Conservation (phyloP, 1,140 invertebrate species). For the Prorops nasuta region DNA sequence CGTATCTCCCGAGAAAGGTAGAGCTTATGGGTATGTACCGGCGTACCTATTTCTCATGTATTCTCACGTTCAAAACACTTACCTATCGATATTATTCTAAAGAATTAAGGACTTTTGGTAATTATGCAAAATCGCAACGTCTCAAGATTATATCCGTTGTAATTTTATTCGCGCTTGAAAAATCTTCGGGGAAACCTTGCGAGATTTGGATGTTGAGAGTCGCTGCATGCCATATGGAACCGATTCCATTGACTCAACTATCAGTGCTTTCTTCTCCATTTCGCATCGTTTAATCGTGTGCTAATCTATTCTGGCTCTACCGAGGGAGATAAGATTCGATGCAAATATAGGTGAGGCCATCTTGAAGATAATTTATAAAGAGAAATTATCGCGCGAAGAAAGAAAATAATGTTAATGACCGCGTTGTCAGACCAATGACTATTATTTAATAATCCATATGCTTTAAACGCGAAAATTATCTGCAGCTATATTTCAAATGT, state of each 20-base stretch:
- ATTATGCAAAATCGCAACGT: no score
- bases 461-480: slow-evolving; percentile 35
- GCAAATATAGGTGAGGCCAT: slow-evolving; percentile 1
- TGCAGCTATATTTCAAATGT: slow-evolving; percentile 35
- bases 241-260: no score
- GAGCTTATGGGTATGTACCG: slow-evolving; percentile 29
- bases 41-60: slow-evolving; percentile 25
- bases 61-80: neutral
- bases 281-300: no score
- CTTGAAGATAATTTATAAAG: neutral
- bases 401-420: slow-evolving; percentile 29
- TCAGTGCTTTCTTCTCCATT: no score
- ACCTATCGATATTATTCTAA: no score
- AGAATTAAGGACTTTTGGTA: no score
- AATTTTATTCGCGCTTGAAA: no score
- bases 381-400: slow-evolving; percentile 21
- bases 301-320: no score
- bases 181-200: no score
- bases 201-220: no score
- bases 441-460: slow-evolving; percentile 44
- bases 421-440: slow-evolving; percentile 52
- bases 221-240: no score
- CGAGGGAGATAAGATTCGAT: slow-evolving; percentile 25
- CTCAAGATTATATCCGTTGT: no score
- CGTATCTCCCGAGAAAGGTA: slow-evolving; percentile 24